A percentile compares a stretch with the other conserved stretches of the same genome.
phyloP scores from a whole-genome alignment of 2,113 vertebrate species.

The Mustela nigripes region DNA sequence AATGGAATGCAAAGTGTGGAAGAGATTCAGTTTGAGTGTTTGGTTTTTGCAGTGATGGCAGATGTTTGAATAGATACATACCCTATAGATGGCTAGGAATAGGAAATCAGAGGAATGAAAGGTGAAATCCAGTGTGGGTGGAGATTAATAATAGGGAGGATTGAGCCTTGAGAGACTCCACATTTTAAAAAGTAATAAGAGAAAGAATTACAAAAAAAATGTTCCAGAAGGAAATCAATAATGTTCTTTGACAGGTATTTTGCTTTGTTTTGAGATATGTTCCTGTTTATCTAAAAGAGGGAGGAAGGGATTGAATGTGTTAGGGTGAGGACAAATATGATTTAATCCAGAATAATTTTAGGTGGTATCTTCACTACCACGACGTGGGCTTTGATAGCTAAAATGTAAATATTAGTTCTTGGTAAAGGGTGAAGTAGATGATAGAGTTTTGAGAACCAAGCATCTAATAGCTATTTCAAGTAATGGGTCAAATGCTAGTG shows the following conservation, averaged over 20 bases:
- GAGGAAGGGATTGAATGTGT: background rate
- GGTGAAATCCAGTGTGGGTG: background rate
- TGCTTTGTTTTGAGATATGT: background rate
- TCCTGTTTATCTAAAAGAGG: background rate
- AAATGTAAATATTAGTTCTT: conserved; percentile 29
- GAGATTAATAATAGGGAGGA: background rate
- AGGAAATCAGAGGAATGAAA: conserved; percentile 30
- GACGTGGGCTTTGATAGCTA: conserved; percentile 11
- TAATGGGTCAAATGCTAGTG: conserved; percentile 35
- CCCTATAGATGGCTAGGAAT: background rate
- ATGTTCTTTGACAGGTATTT: conserved; percentile 17
- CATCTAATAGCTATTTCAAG: conserved; percentile 28
- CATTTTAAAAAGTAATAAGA: background rate
- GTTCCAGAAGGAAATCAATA: conserved; percentile 1
- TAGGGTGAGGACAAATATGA: background rate
- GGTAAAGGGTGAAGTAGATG: background rate
- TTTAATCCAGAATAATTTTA: conserved; percentile 41
- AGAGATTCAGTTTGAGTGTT: conserved; percentile 16
- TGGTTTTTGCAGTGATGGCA: conserved; percentile 44
- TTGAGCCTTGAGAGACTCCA: background rate
- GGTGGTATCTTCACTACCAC: background rate
- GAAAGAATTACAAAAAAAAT: background rate
- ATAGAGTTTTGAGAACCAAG: conserved; percentile 25
- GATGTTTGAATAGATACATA: background rate
- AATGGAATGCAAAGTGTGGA: background rate